Base-by-base conservation (phyloP, 2,113 vertebrate genomes). In the Elephas maximus region DNA sequence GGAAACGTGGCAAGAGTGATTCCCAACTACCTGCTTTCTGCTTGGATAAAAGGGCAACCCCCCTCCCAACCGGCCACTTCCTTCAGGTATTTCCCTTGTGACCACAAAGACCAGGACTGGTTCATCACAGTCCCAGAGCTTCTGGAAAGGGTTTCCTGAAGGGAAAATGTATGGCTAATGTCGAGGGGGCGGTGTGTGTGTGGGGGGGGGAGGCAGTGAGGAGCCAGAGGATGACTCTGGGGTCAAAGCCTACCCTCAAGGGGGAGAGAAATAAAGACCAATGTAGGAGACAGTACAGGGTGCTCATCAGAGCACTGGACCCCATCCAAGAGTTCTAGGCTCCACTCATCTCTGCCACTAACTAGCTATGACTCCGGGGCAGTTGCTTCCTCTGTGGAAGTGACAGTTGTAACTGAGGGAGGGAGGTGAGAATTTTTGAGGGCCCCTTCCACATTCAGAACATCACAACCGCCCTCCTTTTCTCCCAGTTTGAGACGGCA, bases 401-500 rank as follows among this genome's bases (percentile, higher is more conserved):
- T 53, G 84, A 74, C 81, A 18, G 53, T 8, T 51, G n/a, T 69
- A 45, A 73, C 51, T 14, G 63, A 62, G 71, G 65, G 88, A 90
- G 53, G 88, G 85, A 94, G 96, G 71, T 80, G 78, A 91, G 86
- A 94, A 33, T 67, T 71, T 87, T 73, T 73, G 89, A 93, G 93
- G 73, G 73, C 81, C 51, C 90, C 78, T 73, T 71, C 57, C 24
- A 80, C 85, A 44, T 65, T 45, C 5, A 76, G 48, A 57, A 45
- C 79, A 14, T 71, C 53, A 41, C 6, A 24, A 9, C 80, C 80
- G 69, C 8, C 53, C 30, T 63, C 74, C 67, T 4, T n/a, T 20
- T 73, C 60, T 88, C 91, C 96, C 24, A 6, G 60, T 90, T 26
- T 74, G 93, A 92, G 80, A 76, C 20, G 18, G 48, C 4, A 1